Percentiles rank a stretch among this genome's conserved stretches.
phyloP scores from a whole-genome alignment of 2,113 vertebrate species.

The Lampris incognitus region DNA sequence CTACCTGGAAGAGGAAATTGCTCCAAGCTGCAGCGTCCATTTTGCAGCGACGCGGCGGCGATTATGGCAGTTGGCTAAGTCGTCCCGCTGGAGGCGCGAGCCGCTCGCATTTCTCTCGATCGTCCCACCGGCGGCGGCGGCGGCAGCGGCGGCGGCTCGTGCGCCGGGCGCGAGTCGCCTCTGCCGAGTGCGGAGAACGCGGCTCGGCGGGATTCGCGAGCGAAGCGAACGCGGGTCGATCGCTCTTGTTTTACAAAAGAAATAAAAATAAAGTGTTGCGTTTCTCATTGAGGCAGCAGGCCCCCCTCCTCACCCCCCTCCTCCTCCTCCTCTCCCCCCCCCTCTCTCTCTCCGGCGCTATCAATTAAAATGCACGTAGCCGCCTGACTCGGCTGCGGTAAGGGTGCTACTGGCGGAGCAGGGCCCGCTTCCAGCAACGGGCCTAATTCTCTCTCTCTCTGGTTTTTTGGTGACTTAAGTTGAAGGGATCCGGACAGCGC shows the following conservation, averaged over 20 bases:
- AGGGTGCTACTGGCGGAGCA: no score
- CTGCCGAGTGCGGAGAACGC: not conserved
- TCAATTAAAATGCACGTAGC: slow-evolving; percentile 68
- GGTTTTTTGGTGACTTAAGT: no score
- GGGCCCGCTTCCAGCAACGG: no score
- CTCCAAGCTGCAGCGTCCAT: slow-evolving; percentile 85
- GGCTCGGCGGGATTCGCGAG: no score
- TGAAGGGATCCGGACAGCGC: no score
- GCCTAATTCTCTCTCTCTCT: no score
- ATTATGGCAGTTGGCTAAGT: slow-evolving; percentile 70
- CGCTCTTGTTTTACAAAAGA: no score
- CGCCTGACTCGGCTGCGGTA: slow-evolving; percentile 58
- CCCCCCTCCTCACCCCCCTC: no score
- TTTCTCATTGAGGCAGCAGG: slow-evolving; percentile 65
- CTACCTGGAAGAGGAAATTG: slow-evolving; percentile 87
- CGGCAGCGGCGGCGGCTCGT: slow-evolving; percentile 29
- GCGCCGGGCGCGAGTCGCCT: slow-evolving; percentile 40
- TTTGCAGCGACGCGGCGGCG: slow-evolving; percentile 77
- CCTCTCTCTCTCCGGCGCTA: slow-evolving; percentile 27
- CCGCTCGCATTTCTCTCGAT: slow-evolving; percentile 63
- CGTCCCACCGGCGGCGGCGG: slow-evolving; percentile 36
- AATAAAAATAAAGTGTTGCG: slow-evolving; percentile 28
- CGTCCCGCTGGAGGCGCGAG: slow-evolving; percentile 61
- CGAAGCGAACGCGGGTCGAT: no score
- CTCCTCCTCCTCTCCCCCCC: no score